Base-by-base conservation (phyloP, 2,888 invertebrate species). In the Ichneumoninae sp. region DNA sequence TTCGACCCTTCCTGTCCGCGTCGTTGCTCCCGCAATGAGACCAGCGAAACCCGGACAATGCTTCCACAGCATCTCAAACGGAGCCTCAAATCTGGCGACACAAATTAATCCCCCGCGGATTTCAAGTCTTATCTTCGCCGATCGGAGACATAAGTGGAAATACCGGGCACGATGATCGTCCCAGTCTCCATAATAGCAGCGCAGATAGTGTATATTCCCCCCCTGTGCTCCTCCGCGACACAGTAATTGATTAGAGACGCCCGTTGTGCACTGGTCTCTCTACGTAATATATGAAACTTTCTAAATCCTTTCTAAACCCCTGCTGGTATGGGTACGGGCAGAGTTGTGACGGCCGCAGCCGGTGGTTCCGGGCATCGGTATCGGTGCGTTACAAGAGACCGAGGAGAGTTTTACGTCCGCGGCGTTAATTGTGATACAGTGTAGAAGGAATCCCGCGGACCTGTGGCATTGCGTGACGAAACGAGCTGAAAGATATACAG, bases 271-370 rank as follows among this genome's bases (percentile, higher is more conserved):
- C 81, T 71, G 68, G 81, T 81, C 81, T 81, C 81, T 78, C 86
- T 82, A 76, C 85, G 74, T 86, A 83, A 86, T 85, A 85, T 74
- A 88, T 79, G 83, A 84, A 85, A 89, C 90, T 90, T 90, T 90
- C 90, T 90, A 90, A 90, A 89, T 87, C 88, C 88, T 89, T 89
- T 89, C 87, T 88, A 88, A 88, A 86, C 83, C 81, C 82, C 71
- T 57, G 69, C 19, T 71, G 40, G 47, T 71, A 66, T 30, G 36
- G 47, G 52, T 36, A 57, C 68, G 69, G 76, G 40, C 57, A 63
- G 44, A 16, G 52, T 65, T 13, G 77, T 81, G 78, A 74, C 69
- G 70, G 77, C 50, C 63, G 68, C 47, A 52, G 69, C 63, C 22
- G 30, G 36, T 36, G 65, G 44, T 47, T 66, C 26, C 36, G n/a